Percentiles rank a stretch among this genome's conserved stretches.
These are phyloP conservation scores for Pyrocephalus nanus DNA, from an alignment of 2,797 vertebrate genomes.

Conservation along the genomic window DNA sequence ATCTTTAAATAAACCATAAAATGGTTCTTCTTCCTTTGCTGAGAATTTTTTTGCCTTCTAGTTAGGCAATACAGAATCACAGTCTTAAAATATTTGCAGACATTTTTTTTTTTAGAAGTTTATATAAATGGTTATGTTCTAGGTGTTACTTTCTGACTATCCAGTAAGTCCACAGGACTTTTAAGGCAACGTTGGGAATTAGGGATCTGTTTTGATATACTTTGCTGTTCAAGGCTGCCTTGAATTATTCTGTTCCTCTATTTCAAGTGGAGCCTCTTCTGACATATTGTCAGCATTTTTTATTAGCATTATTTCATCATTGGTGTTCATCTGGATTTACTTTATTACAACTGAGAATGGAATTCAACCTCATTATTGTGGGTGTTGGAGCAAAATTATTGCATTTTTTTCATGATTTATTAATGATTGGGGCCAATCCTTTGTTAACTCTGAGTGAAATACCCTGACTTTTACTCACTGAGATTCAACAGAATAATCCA, in stretches of 20 bases:
- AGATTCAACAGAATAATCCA: background rate
- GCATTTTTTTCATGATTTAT: background rate
- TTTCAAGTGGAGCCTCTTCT: background rate
- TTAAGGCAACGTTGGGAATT: background rate
- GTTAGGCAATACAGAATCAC: background rate
- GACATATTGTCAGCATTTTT: background rate
- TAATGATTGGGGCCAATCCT: background rate
- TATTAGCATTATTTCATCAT: background rate
- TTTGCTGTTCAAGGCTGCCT: background rate
- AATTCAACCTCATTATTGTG: background rate
- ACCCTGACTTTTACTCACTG: background rate
- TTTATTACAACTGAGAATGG: background rate
- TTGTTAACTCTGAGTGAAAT: background rate
- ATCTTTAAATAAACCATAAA: background rate
- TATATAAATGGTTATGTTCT: background rate
- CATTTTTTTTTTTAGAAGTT: background rate
- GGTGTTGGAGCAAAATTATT: background rate
- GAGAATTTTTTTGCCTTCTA: background rate
- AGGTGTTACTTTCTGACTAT: background rate
- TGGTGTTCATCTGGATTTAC: background rate
- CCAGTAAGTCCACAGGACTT: background rate
- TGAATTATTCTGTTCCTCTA: background rate
- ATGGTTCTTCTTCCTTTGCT: background rate
- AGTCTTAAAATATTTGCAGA: background rate
- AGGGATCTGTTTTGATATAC: background rate